A percentile compares a stretch with the other conserved stretches of the same genome.
These are phyloP conservation scores for Lasius fuliginosus DNA, from an alignment of 2,888 invertebrate species.

Conservation along the genomic window DNA sequence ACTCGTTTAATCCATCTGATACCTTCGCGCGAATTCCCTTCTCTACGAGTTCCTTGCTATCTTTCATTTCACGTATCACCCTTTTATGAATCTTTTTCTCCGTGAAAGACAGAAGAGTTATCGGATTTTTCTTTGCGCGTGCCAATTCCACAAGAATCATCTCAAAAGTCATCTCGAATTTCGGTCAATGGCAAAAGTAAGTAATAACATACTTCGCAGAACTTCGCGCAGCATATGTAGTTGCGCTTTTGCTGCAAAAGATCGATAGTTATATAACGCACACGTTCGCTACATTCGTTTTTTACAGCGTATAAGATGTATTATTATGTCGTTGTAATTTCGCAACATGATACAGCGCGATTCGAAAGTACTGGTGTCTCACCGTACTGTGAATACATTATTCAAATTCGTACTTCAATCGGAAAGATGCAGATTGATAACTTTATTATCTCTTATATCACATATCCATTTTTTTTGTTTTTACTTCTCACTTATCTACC, in stretches of 20 bases:
- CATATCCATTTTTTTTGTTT: neutral
- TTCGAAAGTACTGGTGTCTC: neutral
- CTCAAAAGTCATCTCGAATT: neutral
- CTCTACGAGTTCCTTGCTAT: neutral
- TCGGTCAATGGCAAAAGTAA: neutral
- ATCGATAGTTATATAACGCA: conserved; percentile 36
- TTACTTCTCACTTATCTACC: neutral
- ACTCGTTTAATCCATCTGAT: neutral
- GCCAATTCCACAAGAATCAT: neutral
- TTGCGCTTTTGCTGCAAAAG: conserved; percentile 5
- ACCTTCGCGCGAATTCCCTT: neutral
- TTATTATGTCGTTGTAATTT: conserved; percentile 4
- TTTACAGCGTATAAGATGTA: conserved; percentile 16
- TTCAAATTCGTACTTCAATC: neutral
- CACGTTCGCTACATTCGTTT: neutral
- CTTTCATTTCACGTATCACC: neutral
- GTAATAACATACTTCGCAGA: neutral
- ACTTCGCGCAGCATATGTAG: conserved; percentile 9
- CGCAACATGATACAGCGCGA: conserved; percentile 15
- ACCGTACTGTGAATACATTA: conserved; percentile 16
- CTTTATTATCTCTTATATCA: neutral
- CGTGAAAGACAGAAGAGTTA: neutral
- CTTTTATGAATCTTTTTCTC: neutral
- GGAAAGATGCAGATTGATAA: neutral
- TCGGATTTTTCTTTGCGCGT: neutral